Conservation (phyloP, 2,113 vertebrate species). For the Pristiophorus japonicus region DNA sequence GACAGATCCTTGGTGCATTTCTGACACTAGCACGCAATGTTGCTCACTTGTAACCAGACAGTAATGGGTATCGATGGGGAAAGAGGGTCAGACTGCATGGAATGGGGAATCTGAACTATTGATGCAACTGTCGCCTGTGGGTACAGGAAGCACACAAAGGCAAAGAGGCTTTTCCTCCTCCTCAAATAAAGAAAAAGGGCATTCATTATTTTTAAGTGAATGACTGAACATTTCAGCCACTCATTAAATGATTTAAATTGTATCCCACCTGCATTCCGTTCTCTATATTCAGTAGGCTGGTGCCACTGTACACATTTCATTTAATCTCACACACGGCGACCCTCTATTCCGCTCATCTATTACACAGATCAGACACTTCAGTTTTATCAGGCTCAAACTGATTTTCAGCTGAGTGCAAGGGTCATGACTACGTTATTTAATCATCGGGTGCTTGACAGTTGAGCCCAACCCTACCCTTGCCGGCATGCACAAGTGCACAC, state of each 20-base stretch:
- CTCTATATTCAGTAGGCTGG: background rate
- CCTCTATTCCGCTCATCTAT: background rate
- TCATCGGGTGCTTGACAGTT: background rate
- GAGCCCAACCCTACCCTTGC: background rate
- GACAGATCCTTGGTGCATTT: background rate
- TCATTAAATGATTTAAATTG: background rate
- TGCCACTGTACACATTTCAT: background rate
- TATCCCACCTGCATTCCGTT: background rate
- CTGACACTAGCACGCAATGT: background rate
- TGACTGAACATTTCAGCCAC: background rate
- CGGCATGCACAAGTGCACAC: background rate
- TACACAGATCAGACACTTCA: background rate
- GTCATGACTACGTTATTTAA: background rate
- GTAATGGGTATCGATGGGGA: background rate
- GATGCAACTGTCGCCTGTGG: background rate
- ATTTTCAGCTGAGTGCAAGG: background rate
- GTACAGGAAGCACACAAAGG: background rate
- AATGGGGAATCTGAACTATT: background rate
- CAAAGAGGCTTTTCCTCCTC: background rate
- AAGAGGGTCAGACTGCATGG: background rate
- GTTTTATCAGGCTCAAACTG: background rate
- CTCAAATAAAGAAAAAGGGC: background rate
- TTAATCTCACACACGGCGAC: background rate
- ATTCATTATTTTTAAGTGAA: background rate
- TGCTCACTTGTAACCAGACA: background rate